phyloP scores from a whole-genome alignment of 2,888 invertebrate species.

The Lasiommata megera region DNA sequence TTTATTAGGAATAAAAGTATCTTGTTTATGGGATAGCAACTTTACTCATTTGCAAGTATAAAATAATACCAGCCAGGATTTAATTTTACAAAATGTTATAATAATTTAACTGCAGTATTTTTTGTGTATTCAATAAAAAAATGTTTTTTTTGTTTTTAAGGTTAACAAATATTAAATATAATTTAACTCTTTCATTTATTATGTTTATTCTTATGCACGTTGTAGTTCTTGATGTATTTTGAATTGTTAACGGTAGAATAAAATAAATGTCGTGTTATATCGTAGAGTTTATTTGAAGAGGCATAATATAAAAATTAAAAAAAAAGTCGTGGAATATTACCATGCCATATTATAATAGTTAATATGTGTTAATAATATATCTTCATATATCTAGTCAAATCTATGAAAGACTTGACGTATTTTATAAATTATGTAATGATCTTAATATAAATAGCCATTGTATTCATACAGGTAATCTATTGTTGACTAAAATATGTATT shows the following conservation, averaged over 20 bases:
- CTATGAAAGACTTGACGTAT: background rate
- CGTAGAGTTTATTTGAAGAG: background rate
- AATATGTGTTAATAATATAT: background rate
- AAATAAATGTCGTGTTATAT: background rate
- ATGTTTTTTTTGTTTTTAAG: too few relatives aligned
- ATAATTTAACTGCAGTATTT: too few relatives aligned
- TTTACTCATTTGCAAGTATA: too few relatives aligned
- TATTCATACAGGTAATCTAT: background rate
- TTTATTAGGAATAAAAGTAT: too few relatives aligned
- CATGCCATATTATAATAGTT: too few relatives aligned
- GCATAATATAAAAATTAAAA: background rate
- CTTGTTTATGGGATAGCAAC: too few relatives aligned
- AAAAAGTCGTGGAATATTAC: background rate
- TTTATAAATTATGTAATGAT: background rate
- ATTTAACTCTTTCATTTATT: background rate
- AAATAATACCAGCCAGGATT: too few relatives aligned
- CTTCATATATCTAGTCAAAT: background rate
- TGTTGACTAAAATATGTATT: background rate
- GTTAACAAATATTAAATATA: too few relatives aligned
- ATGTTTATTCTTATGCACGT: too few relatives aligned
- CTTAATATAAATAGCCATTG: background rate
- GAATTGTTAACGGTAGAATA: background rate
- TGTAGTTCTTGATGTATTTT: background rate
- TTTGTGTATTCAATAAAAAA: too few relatives aligned
- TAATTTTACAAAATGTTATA: too few relatives aligned